These are phyloP conservation scores for Bettongia penicillata DNA, from an alignment of 2,113 vertebrate genomes.

Conservation along the genomic window DNA sequence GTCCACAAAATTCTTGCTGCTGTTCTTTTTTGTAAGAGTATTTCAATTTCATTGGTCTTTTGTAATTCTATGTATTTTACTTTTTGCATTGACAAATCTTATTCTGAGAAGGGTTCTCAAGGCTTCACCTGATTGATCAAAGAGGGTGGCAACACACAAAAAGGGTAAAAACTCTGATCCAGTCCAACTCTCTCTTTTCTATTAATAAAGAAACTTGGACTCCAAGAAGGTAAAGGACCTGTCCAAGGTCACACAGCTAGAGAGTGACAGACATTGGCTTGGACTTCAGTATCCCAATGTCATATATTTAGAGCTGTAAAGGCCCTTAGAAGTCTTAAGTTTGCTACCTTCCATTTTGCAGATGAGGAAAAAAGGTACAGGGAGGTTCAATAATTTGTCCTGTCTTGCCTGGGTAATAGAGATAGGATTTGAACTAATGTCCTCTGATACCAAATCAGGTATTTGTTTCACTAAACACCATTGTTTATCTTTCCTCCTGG, in stretches of 20 bases:
- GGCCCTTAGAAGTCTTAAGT: neutral
- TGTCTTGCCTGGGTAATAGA: neutral
- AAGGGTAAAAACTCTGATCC: neutral
- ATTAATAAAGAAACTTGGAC: neutral
- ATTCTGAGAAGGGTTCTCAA: neutral
- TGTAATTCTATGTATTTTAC: neutral
- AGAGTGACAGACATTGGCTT: neutral
- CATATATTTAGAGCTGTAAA: neutral
- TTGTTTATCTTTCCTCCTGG: neutral
- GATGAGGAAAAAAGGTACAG: neutral
- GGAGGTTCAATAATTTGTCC: neutral
- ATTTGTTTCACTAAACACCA: neutral
- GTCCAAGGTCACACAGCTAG: neutral
- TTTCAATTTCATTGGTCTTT: neutral
- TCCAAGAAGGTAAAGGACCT: neutral
- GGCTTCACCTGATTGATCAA: neutral
- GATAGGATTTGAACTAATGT: neutral
- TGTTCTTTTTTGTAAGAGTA: neutral
- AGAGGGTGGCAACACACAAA: neutral
- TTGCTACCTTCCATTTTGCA: neutral
- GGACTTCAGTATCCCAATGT: neutral
- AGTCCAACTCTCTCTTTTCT: neutral
- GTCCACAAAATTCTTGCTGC: neutral
- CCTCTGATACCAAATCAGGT: neutral
- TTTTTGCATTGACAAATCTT: neutral